Conservation (phyloP, 2,113 vertebrate genomes). For the Pangasianodon hypophthalmus region DNA sequence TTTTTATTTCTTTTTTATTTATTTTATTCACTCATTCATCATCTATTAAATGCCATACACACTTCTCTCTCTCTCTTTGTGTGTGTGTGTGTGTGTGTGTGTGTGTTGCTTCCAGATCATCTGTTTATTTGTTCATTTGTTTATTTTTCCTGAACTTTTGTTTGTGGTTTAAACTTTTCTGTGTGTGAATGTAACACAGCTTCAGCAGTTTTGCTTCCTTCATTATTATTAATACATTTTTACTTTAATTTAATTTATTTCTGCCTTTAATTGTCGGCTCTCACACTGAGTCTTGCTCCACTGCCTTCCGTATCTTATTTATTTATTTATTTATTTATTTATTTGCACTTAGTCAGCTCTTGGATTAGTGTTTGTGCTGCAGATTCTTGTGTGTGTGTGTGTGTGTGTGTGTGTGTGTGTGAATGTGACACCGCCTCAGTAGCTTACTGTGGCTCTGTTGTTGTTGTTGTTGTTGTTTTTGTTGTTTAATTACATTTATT, state of each 20-base stretch:
- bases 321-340: not conserved
- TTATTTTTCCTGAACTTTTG: too few species aligned
- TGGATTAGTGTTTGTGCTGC: not conserved
- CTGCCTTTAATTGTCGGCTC: not conserved
- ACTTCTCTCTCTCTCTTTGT: not conserved
- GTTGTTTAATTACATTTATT: too few species aligned
- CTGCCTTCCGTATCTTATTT: not conserved
- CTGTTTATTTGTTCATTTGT: not conserved
- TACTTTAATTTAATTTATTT: not conserved
- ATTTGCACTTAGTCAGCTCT: not conserved
- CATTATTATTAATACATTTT: not conserved
- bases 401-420: not conserved
- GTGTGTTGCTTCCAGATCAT: not conserved
- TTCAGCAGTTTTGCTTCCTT: not conserved
- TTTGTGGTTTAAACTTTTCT: not conserved
- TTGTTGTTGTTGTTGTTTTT: not conserved
- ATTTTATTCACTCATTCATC: not conserved
- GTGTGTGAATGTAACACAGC: not conserved
- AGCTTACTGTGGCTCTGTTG: not conserved
- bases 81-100: not conserved
- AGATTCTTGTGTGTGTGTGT: too few species aligned
- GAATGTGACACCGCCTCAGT: not conserved
- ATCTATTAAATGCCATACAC: not conserved
- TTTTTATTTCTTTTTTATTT: not conserved
- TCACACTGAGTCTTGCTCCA: not conserved